Evolutionary conservation across 37 sponge, comb jelly and placozoan species (phyloP).

Genomic region (Hexactinellida sp.): DNA sequence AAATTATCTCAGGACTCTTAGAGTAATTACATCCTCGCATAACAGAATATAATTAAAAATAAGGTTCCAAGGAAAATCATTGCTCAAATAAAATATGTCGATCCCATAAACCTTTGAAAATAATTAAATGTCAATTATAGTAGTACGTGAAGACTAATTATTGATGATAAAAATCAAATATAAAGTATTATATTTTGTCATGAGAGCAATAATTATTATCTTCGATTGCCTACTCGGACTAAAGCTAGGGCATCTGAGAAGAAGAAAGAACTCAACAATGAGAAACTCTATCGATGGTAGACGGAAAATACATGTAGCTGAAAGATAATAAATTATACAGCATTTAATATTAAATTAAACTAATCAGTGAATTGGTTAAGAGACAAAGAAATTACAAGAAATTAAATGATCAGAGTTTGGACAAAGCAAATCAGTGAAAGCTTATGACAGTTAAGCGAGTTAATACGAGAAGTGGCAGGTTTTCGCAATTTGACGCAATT

Average conservation of each 20-base stretch:
- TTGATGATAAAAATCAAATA: too few species aligned
- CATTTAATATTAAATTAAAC: neutral
- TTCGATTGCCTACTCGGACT: neutral
- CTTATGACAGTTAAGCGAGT: neutral
- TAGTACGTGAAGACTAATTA: too few species aligned
- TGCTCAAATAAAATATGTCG: too few species aligned
- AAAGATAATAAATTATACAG: neutral
- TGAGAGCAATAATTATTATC: neutral
- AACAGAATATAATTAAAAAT: too few species aligned
- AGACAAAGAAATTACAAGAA: neutral
- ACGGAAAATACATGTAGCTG: neutral
- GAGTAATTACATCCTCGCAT: too few species aligned
- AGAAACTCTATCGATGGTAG: neutral
- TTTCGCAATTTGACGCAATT: neutral
- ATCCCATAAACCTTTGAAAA: too few species aligned
- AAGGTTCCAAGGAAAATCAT: too few species aligned
- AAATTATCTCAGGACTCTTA: too few species aligned
- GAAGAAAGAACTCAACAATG: neutral
- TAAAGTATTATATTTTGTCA: too few species aligned
- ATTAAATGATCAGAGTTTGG: neutral
- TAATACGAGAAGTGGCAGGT: neutral
- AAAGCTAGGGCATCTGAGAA: neutral
- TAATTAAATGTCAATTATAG: too few species aligned
- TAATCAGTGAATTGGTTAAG: neutral
- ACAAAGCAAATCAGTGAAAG: neutral